phyloP scores from a whole-genome alignment of 2,888 invertebrate species.

The Coronaproctus castanopsis region DNA sequence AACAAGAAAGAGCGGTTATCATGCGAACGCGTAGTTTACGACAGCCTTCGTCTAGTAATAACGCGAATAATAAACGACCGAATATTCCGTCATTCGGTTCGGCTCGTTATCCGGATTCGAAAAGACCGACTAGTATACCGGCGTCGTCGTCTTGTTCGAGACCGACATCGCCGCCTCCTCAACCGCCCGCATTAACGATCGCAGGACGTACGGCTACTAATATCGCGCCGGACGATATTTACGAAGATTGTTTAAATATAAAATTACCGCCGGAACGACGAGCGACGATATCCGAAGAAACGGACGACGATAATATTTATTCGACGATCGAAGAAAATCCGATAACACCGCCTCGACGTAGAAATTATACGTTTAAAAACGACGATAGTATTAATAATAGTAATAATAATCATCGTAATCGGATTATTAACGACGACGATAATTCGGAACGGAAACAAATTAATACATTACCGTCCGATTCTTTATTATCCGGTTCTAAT shows the following conservation, averaged over 20 bases:
- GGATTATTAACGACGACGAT: too few relatives aligned
- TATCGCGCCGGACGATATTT: slow-evolving; percentile 26
- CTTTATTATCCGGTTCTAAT: slow-evolving; percentile 31
- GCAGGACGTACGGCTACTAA: slow-evolving; percentile 23
- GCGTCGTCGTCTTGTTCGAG: slow-evolving; percentile 62
- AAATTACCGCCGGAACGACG: slow-evolving; percentile 38
- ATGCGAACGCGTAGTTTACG: slow-evolving; percentile 68
- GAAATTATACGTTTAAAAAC: slow-evolving; percentile 26
- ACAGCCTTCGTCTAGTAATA: slow-evolving; percentile 27
- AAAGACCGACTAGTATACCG: slow-evolving; percentile 54
- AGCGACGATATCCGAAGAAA: slow-evolving; percentile 24
- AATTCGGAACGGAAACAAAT: not conserved
- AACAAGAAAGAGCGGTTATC: slow-evolving; percentile 37
- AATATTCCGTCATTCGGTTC: slow-evolving; percentile 58
- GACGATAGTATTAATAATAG: slow-evolving; percentile 17
- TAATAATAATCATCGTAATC: too few relatives aligned
- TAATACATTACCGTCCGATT: not conserved
- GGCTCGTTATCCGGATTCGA: slow-evolving; percentile 46
- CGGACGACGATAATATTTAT: slow-evolving; percentile 49
- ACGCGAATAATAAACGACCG: slow-evolving; percentile 32
- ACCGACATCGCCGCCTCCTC: slow-evolving; percentile 28
- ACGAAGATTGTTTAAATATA: slow-evolving; percentile 31
- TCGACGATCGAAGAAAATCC: slow-evolving; percentile 68
- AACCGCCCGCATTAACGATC: slow-evolving; percentile 23
- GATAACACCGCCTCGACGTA: slow-evolving; percentile 29